A percentile compares a stretch with the other conserved stretches of the same genome.
phyloP scores from a whole-genome alignment of 1,140 invertebrate species.

The Neodiprion virginianus region DNA sequence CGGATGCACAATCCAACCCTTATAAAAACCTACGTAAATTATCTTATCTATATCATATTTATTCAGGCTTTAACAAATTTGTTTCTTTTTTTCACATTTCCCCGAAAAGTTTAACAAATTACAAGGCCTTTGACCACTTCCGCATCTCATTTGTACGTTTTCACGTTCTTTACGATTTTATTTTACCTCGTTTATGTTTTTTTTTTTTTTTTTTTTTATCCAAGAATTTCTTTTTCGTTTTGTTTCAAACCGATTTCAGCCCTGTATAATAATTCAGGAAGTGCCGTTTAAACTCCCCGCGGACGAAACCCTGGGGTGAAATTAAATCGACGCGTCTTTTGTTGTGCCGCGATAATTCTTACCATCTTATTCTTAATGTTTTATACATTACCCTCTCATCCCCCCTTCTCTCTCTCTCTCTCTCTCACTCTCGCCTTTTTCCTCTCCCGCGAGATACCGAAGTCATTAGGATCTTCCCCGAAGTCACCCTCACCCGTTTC shows the following conservation, averaged over 20 bases:
- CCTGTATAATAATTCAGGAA: no score
- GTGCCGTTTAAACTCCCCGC: no score
- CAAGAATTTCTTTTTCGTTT: no score
- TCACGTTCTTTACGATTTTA: neutral
- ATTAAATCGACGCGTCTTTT: slow-evolving; percentile 5
- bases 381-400: slow-evolving; percentile 43
- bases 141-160: neutral
- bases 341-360: neutral
- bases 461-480: slow-evolving; percentile 51
- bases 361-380: slow-evolving; percentile 7
- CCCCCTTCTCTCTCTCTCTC: slow-evolving; percentile 32
- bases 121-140: neutral
- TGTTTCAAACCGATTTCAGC: no score
- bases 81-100: no score
- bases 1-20: no score
- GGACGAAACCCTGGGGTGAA: neutral
- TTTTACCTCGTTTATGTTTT: neutral
- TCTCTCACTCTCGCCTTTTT: neutral
- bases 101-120: no score
- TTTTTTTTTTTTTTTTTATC: no score
- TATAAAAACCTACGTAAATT: no score
- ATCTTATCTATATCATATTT: no score
- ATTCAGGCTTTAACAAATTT: no score
- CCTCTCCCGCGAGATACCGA: slow-evolving; percentile 8
- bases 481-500: slow-evolving; percentile 41